These are phyloP conservation scores for Alethe diademata DNA, from an alignment of 2,113 vertebrate species.

Conservation along the genomic window DNA sequence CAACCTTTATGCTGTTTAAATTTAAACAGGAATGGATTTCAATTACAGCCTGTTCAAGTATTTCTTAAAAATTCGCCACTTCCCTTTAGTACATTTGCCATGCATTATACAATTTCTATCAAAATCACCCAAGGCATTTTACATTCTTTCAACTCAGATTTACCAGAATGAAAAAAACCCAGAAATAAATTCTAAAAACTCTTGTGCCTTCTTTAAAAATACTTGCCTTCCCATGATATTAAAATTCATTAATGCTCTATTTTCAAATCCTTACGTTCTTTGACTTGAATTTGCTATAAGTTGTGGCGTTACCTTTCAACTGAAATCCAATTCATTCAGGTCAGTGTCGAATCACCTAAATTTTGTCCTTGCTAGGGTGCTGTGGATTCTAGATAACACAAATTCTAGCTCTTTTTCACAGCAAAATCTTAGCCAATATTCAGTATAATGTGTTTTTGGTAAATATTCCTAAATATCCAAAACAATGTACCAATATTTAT, in stretches of 20 bases:
- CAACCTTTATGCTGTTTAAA: not conserved
- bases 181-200: not conserved
- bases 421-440: not conserved
- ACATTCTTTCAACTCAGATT: not conserved
- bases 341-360: rapidly evolving
- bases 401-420: not conserved
- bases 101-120: slow-evolving; percentile 9
- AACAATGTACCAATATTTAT: not conserved
- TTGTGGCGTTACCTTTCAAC: not conserved
- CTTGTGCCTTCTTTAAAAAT: not conserved
- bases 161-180: not conserved
- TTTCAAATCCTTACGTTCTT: not conserved
- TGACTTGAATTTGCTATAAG: not conserved
- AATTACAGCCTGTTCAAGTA: not conserved
- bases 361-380: not conserved
- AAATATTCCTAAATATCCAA: not conserved
- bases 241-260: not conserved
- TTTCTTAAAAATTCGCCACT: slow-evolving; percentile 43
- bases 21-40: slow-evolving; percentile 39
- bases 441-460: not conserved
- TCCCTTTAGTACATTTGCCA: not conserved
- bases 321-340: not conserved
- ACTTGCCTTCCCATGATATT: not conserved
- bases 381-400: not conserved
- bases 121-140: not conserved